These are phyloP conservation scores for Scelioninae gen. 2 DNA, from an alignment of 2,888 invertebrate species.

Conservation along the genomic window DNA sequence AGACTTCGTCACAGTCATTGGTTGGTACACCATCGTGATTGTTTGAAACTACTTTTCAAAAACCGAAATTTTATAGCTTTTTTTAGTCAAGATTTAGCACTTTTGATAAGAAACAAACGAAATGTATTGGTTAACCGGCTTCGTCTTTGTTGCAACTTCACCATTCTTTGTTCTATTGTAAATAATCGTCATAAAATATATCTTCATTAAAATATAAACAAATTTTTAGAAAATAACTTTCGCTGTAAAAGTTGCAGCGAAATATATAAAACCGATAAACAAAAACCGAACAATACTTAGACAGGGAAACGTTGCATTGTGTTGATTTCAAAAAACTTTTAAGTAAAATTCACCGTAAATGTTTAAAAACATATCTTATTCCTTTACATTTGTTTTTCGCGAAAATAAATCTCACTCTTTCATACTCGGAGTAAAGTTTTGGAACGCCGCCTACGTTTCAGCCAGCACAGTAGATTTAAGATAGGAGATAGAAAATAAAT, in stretches of 20 bases:
- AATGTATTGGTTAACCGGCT: no score
- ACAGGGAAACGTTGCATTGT: constrained; percentile 9
- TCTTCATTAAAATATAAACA: not conserved
- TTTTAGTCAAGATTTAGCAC: no score
- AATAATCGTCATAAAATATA: no score
- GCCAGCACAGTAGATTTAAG: constrained; percentile 21
- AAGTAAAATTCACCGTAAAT: constrained; percentile 34
- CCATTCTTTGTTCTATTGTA: no score
- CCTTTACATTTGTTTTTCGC: constrained; percentile 38
- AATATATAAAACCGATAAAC: constrained; percentile 3
- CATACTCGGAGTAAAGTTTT: constrained; percentile 40
- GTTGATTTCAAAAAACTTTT: constrained; percentile 31
- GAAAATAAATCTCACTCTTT: constrained; percentile 44
- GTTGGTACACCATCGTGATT: no score
- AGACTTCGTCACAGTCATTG: no score
- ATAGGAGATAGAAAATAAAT: constrained; percentile 20
- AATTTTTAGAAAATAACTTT: not conserved
- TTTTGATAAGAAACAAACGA: no score
- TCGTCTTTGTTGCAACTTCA: no score
- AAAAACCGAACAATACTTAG: not conserved
- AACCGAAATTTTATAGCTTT: no score
- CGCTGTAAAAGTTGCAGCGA: not conserved
- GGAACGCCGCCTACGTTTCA: constrained; percentile 37
- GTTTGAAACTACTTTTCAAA: no score
- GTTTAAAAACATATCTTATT: constrained; percentile 37